Conservation (phyloP, 2,888 invertebrate species). For the Ormyrus labotus region DNA sequence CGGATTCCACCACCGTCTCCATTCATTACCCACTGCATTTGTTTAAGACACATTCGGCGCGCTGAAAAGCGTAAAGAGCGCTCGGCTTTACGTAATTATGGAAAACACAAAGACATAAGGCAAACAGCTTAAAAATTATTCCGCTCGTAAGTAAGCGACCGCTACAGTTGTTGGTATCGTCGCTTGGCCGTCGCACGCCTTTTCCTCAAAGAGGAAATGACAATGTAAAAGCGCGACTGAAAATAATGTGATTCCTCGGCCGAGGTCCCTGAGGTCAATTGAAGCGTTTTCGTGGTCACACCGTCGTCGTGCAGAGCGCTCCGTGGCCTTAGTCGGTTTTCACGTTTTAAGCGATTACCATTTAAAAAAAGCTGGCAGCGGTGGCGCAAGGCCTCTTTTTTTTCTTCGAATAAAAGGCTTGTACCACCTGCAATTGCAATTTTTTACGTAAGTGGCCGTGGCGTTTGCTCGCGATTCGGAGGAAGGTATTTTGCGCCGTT, state of each 20-base stretch:
- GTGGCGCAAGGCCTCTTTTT: not conserved
- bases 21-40: too few relatives aligned
- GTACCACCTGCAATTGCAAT: not conserved
- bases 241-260: constrained; percentile 67
- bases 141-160: too few relatives aligned
- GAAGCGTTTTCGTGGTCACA: constrained; percentile 55
- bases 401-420: not conserved
- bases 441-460: not conserved
- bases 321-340: constrained; percentile 39
- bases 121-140: too few relatives aligned
- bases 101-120: too few relatives aligned
- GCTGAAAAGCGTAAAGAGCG: too few relatives aligned
- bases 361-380: not conserved
- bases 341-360: constrained; percentile 13
- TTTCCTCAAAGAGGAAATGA: constrained; percentile 70
- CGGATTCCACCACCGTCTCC: too few relatives aligned
- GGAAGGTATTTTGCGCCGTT: too few relatives aligned
- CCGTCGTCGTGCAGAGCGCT: not conserved
- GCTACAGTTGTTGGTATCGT: too few relatives aligned
- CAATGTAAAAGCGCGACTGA: constrained; percentile 60
- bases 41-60: too few relatives aligned
- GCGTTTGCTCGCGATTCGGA: too few relatives aligned
- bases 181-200: not conserved
- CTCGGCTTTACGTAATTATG: too few relatives aligned
- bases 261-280: constrained; percentile 66